Evolutionary conservation across 2,888 invertebrate genomes (phyloP), one percentile per base, ranked within the genome.

Genomic region (Deladenus siricidicola): DNA sequence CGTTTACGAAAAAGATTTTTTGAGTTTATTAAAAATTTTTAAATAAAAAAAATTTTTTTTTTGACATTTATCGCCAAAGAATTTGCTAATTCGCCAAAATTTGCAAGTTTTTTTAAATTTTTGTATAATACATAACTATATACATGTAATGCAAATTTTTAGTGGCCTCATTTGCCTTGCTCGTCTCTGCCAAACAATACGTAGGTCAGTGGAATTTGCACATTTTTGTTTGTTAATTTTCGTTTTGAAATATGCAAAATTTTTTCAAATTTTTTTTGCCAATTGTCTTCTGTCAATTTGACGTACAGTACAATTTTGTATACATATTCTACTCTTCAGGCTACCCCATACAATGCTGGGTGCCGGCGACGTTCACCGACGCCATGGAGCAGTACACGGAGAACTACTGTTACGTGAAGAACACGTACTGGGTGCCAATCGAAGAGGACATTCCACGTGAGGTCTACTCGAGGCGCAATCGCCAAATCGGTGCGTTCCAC

Each of bases 361-460:
- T 78, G 29, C 78, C 78, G 23, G 78, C 78, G 26, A 78, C 78
- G 6, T 78, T 78, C 66, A 78, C 78, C 4, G 78, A 78, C 60
- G 78, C 78, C 19, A 78, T 78, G 78, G 79, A 79, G 61, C 79
- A 79, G 65, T 79, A 79, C 64, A 79, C 79, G 28, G 79, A 79
- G 64, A 79, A 78, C 63, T 78, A 77, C 61, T 76, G 76, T 56
- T 78, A 76, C 75, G 75, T 78, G 6, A 70, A 79, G 63, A 79
- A 79, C 64, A 79, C 79, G n/a, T 79, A 79, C 62, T 78, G 78
- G 76, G 70, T 78, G 3, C 77, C 77, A n/a, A 77, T 78, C 73
- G 73, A 73, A 61, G 75, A 76, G 63, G 78, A 79, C 51, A 78
- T 79, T 58, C 78, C 78, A 4, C 71, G 77, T 8, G 79, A 79